Conservation (phyloP, 1,140 invertebrate genomes). For the Cheumatopsyche charites region DNA sequence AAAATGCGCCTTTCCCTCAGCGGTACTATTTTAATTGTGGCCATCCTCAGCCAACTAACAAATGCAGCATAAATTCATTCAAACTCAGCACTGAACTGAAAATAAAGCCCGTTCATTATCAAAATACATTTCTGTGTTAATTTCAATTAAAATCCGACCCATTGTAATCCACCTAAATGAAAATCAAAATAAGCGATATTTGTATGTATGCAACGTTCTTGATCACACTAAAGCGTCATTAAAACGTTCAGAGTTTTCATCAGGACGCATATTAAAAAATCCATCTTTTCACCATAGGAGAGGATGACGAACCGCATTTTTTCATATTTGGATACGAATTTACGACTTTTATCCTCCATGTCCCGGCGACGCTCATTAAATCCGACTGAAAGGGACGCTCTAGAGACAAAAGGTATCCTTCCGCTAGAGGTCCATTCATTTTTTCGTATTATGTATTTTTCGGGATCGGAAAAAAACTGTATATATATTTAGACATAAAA, state of each 20-base stretch:
- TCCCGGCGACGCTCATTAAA: conserved; percentile 31
- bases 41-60: too few relatives aligned
- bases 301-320: conserved; percentile 16
- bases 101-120: background rate
- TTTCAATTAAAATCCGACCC: background rate
- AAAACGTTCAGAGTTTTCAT: background rate
- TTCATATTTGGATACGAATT: conserved; percentile 24
- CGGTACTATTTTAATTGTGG: too few relatives aligned
- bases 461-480: conserved; percentile 24
- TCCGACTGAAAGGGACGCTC: conserved; percentile 8
- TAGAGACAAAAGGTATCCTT: conserved; percentile 41
- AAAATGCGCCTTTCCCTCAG: too few relatives aligned
- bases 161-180: background rate
- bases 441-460: conserved; percentile 15
- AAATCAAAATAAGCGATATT: background rate
- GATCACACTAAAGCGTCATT: background rate
- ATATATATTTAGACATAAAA: conserved; percentile 40
- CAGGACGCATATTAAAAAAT: conserved; percentile 19
- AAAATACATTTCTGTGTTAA: background rate
- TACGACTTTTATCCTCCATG: conserved; percentile 26
- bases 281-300: background rate
- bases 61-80: too few relatives aligned
- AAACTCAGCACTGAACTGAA: too few relatives aligned
- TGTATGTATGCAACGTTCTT: too few relatives aligned
- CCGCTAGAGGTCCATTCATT: conserved; percentile 33